Base-by-base conservation (phyloP, 2,113 vertebrate species). In the Propithecus coquereli region DNA sequence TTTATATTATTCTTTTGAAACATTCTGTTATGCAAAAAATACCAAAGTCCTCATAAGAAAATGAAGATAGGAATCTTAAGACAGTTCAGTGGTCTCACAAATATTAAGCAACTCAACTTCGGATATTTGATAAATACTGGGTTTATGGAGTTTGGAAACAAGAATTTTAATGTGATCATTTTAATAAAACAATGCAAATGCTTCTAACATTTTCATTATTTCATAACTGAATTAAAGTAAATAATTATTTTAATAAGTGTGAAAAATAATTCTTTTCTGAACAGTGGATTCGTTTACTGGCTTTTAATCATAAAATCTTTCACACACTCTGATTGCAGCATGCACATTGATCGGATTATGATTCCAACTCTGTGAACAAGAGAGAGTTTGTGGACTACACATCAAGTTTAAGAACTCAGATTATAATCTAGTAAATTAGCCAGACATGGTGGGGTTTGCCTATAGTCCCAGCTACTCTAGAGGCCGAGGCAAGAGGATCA, bases 391-490 rank as follows among this genome's bases (percentile, higher is more conserved):
- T 87, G 80, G 91, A 89, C 57, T 76, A 22, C 16, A 70, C 54
- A 52, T n/a, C 27, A 96, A 73, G 90, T 96, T 97, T 95, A 95
- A 96, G 96, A 97, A 91, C 79, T 94, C 82, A 94, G 73, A 76
- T 92, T 84, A 5, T 92, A 93, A 95, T 79, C 95, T 93, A 96
- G 52, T 20, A 54, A 54, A 18, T 54, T 54, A 54, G 17, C 52
- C 0, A 17, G 17, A 17, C 17, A 54, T 54, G 17, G 17, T 54
- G 17, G 52, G 2, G 5, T 17, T 6, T 6, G 52, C 52, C 52
- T 54, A 1, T 54, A 54, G 52, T 54, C 52, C 52, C 52, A 54
- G 52, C 52, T 54, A 18, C 52, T 54, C 17, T 5, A 17, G 52
- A 54, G 52, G 52, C 52, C 18, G 52, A 54, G 52, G 17, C 17